Evolutionary conservation across 2,797 vertebrate species (phyloP).

Genomic region (Sebastiscus tertius): DNA sequence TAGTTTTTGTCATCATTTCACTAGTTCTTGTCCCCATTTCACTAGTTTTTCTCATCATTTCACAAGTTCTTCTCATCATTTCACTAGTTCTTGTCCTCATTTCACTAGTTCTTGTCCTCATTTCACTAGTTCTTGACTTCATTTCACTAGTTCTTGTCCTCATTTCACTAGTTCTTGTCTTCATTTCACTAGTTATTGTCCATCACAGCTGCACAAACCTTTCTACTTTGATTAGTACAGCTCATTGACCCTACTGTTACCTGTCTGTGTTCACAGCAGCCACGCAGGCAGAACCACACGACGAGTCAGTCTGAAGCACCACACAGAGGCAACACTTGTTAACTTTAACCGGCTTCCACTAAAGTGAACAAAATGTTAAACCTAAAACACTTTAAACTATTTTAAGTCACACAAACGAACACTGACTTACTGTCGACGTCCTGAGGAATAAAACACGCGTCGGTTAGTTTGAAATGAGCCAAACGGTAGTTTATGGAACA

Average conservation of each 20-base stretch:
- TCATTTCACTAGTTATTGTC: no score
- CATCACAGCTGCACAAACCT: neutral
- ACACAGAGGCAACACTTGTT: neutral
- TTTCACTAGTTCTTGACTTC: no score
- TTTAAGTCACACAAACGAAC: rapidly evolving
- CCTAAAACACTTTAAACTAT: rapidly evolving
- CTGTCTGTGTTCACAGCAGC: neutral
- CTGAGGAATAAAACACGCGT: rapidly evolving
- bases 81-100: neutral
- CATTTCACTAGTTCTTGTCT: no score
- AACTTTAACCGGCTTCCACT: constrained; percentile 11
- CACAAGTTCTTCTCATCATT: no score
- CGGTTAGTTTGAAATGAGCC: neutral
- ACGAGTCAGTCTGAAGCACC: neutral
- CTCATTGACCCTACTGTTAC: neutral
- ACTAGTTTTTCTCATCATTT: no score
- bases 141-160: neutral
- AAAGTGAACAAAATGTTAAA: neutral
- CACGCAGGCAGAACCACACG: constrained; percentile 12
- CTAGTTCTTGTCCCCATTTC: no score
- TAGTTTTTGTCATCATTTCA: no score
- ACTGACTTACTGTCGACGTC: rapidly evolving
- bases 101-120: no score
- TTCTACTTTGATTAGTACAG: neutral
- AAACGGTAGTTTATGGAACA: neutral